Evolutionary conservation across 2,113 vertebrate genomes (phyloP), one percentile per base, ranked within the genome.

Genomic region (Sitta europaea): DNA sequence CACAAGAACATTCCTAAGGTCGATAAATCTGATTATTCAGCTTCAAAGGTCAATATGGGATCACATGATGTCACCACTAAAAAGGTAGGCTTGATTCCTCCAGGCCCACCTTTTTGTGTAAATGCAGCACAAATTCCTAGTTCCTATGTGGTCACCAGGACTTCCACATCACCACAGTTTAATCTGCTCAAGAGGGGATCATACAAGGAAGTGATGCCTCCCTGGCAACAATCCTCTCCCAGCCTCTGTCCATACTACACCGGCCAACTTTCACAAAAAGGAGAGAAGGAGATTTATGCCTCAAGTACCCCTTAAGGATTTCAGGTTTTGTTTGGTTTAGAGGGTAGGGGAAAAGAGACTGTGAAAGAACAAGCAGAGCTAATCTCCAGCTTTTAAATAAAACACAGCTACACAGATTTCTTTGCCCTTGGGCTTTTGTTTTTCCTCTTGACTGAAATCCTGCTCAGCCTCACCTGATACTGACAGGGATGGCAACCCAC

Each of bases 291-390:
- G 95, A 97, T 97, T 97, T 96, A 91, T 81, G 81, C 77, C 78
- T 94, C 22, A 97, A 97, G 91, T 92, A 93, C 59, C 86, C 93
- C 95, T 94, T 75, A 92, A 97, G 96, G 91, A 95, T 94, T 97
- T 96, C 73, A 83, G 90, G 86, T 95, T 96, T 97, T 95, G 94
- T 97, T 97, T 95, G 76, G 38, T 96, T 97, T 94, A 97, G 91
- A 91, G 68, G 62, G 81, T 67, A 88, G 58, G 77, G 63, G 68
- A 88, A 97, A 75, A 90, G 82, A 84, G 84, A 92, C 93, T 81
- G 51, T 72, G 63, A 93, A 97, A 93, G 91, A 96, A 95, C 87
- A 97, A 95, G 92, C 90, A 95, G 51, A 86, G 88, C 78, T 97
- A 94, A 95, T 96, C 96, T 94, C 75, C 78, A 91, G 90, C 58